Evolutionary conservation across 2,888 invertebrate species (phyloP), one percentile per base, ranked within the genome.

Genomic region (Chalcis sispes): DNA sequence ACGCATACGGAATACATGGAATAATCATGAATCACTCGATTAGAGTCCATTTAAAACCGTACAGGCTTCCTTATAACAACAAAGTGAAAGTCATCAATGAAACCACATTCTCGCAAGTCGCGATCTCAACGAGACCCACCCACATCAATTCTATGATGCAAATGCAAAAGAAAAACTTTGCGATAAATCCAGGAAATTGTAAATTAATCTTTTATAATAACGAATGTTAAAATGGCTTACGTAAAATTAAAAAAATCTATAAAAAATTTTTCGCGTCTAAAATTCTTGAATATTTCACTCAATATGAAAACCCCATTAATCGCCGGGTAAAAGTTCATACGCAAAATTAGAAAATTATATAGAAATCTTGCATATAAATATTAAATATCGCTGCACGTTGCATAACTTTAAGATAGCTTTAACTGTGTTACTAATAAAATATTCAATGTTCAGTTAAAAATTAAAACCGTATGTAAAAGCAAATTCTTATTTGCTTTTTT

Each of bases 61-160:
- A 61, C 54, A 72, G 61, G 32, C 72, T 75, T 75, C 71, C 40
- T 66, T 66, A 66, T 72, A 72, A 66, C 64, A 65, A 75, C 71
- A 54, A 72, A 72, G 65, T 66, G 65, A 66, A 75, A 75, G 71
- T 75, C 52, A 72, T 71, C 42, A 62, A 75, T 65, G 59, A 18
- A 46, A 23, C 65, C 25, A 65, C 48, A 65, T 50, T 65, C 58
- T 72, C 65, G 13, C 27, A 18, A 59, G 15, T 13, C 18, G 56
- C 18, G 25, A 50, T 72, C 46, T 54, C 27, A n/a, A 32, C 46
- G 8, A 56, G 46, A 32, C 20, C 25, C 52, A 61, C 65, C 42
- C 46, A 72, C 54, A 40, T 50, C 15, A 36, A 54, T 54, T 71
- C 20, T 58, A 2, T 36, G 36, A 58, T 66, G 56, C 58, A 46